Percentiles rank a stretch among this genome's conserved stretches.
Evolutionary conservation across 2,113 vertebrate species (phyloP).

Genomic region (Artemisiospiza belli): DNA sequence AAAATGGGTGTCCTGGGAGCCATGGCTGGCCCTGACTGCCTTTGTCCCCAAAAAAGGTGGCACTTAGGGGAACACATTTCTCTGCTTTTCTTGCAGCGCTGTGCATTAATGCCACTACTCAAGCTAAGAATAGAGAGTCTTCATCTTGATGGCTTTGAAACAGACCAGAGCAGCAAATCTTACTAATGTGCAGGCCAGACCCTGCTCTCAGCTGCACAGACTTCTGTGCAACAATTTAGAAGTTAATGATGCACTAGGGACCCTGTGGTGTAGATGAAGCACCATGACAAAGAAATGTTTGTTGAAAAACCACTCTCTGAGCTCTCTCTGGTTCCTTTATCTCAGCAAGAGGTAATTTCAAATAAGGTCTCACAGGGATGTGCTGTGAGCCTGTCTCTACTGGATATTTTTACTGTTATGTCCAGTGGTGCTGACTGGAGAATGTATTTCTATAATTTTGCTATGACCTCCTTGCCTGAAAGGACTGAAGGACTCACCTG

Average conservation of each 20-base stretch:
- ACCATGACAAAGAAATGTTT: not conserved
- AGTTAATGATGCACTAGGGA: conserved; percentile 26
- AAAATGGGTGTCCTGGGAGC: not conserved
- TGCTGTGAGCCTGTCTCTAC: not conserved
- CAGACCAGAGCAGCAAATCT: not conserved
- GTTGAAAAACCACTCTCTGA: conserved; percentile 7
- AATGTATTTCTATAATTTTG: not conserved
- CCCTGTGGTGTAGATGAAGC: conserved; percentile 1
- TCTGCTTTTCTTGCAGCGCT: not conserved
- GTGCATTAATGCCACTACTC: not conserved
- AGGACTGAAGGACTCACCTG: not conserved
- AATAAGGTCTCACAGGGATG: not conserved
- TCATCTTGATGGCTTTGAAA: conserved; percentile 32
- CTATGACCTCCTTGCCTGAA: not conserved
- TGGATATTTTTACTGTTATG: not conserved
- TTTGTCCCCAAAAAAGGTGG: not conserved
- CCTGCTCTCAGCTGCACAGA: not conserved
- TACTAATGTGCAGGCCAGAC: not conserved
- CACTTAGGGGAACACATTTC: not conserved
- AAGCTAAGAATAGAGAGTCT: conserved; percentile 4
- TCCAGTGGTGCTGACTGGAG: not conserved
- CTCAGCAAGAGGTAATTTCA: conserved; percentile 19
- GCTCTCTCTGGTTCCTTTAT: not conserved
- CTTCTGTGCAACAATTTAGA: not conserved
- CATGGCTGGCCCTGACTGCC: not conserved